Evolutionary conservation across 2,888 invertebrate species (phyloP), one percentile per base, ranked within the genome.

Genomic region (Luperina nickerlii): DNA sequence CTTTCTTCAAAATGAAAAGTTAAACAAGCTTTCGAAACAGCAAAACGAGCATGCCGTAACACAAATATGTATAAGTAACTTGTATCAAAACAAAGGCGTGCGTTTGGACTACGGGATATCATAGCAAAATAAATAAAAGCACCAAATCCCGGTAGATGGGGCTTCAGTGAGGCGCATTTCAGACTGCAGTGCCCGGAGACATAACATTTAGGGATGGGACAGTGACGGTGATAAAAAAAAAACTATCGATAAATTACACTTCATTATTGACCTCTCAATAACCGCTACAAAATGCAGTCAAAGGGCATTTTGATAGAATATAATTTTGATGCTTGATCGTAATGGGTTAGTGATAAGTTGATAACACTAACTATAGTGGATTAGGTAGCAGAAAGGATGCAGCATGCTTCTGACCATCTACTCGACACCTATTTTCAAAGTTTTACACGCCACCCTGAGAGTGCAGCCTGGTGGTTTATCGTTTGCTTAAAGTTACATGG

Each of bases 171-270:
- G 88, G 88, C 90, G 91, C 90, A 92, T 92, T 94, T 92, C 87
- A 91, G 90, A 90, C 91, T 93, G 90, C 91, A 90, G 85, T 82
- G 89, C 89, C 80, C 89, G 84, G 88, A 87, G 88, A 91, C 90
- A 90, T 91, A 91, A 90, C 89, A 88, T 82, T 84, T 90, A 90
- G 90, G 67, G 90, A 76, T 84, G 91, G 51, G 77, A 57, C 62
- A 54, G 24, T 6, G 13, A 24, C 3, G 0, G 1, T 13, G 2
- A 60, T 66, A 38, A 63, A 75, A 65, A 76, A 76, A 54, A 32
- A 66, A 20, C 11, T 77, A 79, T 88, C 86, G 87, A 87, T 85
- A 85, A 66, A 63, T 27, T 32, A 97, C 97, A 97, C 13, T 48
- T 13, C 4, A 48, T 48, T 48, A 48, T 48, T 9, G 0, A 24